Evolutionary conservation across 2,113 vertebrate genomes (phyloP), one percentile per base, ranked within the genome.

Genomic region (Acinonyx jubatus): DNA sequence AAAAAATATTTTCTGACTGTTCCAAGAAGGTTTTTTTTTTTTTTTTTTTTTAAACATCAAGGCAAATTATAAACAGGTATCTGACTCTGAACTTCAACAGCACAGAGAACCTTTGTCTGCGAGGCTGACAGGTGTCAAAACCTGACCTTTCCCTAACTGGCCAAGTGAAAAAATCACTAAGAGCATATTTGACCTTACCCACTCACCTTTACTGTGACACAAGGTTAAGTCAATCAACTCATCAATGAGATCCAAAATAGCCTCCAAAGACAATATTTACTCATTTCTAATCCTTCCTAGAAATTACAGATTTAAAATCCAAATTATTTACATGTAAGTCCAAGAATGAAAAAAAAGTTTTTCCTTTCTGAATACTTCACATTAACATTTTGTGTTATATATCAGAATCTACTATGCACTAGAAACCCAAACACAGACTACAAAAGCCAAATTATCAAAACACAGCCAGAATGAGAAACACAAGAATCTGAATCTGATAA

Each of bases 61-160:
- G 23, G 57, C 76, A 84, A 81, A 86, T 55, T 80, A 88, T 25
- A 95, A 79, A 31, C 45, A 85, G 68, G n/a, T 84, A 38, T 96
- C 33, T 7, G 31, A 41, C 31, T 83, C 31, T 87, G 63, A 96
- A 94, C 57, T 52, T 21, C 10, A 88, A 74, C 16, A 81, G 57
- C 48, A 91, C 55, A 88, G 76, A 96, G 76, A 91, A 1, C 27
- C 82, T 89, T 68, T 82, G 19, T 84, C 71, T 52, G 12, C 45
- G 7, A 95, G 38, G 38, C 50, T 87, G 69, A 23, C 65, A 71
- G 45, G 52, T 96, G 57, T 83, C 93, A 95, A 74, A 89, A 55
- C 81, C 69, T 87, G n/a, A 97, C 80, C 83, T 98, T 98, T 97
- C 63, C 92, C 88, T 82, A 96, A 86, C 74, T 23, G 45, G 83